These are phyloP conservation scores for Pavo muticus DNA, from an alignment of 2,113 vertebrate species.

Conservation along the genomic window DNA sequence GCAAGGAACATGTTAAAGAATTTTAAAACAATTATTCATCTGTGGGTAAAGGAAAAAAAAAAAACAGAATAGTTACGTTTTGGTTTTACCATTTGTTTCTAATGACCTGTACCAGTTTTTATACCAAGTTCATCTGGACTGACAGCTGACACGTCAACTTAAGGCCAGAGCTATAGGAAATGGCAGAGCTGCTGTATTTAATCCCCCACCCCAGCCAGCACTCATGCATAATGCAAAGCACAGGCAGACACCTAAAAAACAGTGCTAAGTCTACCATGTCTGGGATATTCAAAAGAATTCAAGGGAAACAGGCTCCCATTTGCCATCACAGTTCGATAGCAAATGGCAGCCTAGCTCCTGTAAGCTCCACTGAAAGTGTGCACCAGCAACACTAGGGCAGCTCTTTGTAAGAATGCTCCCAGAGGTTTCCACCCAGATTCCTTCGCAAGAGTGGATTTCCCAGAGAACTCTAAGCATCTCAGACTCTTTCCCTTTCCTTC, in stretches of 20 bases:
- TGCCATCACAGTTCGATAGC: background rate
- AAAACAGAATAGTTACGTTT: background rate
- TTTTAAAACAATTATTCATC: background rate
- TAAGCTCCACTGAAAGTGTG: background rate
- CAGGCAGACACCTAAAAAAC: conserved; percentile 9
- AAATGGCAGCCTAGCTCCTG: background rate
- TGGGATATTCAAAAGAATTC: conserved; percentile 47
- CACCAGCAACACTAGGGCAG: background rate
- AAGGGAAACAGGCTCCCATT: background rate
- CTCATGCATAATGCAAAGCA: conserved; percentile 57
- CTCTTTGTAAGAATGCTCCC: background rate
- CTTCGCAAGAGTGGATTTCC: accelerated
- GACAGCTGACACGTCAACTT: conserved; percentile 66
- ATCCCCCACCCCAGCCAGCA: background rate
- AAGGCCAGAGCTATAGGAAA: conserved; percentile 42
- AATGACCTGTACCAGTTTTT: background rate
- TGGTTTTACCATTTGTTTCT: background rate
- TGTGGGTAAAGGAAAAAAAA: background rate
- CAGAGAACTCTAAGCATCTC: background rate
- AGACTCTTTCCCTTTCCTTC: background rate
- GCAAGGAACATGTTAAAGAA: background rate
- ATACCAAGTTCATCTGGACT: conserved; percentile 38
- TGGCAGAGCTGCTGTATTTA: conserved; percentile 55
- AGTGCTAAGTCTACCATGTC: background rate
- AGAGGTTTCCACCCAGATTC: background rate